Evolutionary conservation across 2,888 invertebrate genomes (phyloP).

Genomic region (Leucoma salicis): DNA sequence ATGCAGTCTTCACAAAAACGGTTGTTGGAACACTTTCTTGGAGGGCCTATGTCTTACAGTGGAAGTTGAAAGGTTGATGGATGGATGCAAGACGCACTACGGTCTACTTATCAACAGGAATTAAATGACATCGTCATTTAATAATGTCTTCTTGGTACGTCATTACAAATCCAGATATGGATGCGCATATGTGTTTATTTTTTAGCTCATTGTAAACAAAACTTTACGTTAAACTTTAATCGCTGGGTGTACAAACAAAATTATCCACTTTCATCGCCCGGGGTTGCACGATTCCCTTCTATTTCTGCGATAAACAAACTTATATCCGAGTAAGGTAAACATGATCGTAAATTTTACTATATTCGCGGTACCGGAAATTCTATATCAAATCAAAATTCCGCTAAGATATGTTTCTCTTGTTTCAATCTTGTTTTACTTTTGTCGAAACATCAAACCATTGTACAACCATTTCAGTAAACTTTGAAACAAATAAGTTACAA

Average conservation of each 20-base stretch:
- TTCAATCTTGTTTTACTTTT: slow-evolving; percentile 27
- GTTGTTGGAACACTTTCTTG: too few relatives aligned
- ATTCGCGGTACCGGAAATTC: slow-evolving; percentile 57
- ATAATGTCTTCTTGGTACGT: too few relatives aligned
- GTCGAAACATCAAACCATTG: slow-evolving; percentile 5
- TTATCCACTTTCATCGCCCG: slow-evolving; percentile 62
- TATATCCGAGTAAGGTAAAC: slow-evolving; percentile 68
- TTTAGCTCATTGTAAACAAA: slow-evolving; percentile 47
- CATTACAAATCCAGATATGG: too few relatives aligned
- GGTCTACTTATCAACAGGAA: too few relatives aligned
- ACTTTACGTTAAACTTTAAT: slow-evolving; percentile 58
- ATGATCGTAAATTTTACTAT: slow-evolving; percentile 70
- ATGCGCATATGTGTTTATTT: too few relatives aligned
- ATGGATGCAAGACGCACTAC: too few relatives aligned
- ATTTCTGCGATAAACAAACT: slow-evolving; percentile 73
- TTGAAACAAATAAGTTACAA: slow-evolving; percentile 13
- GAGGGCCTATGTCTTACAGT: too few relatives aligned
- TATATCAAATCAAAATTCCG: slow-evolving; percentile 58
- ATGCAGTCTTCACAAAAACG: too few relatives aligned
- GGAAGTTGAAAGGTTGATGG: too few relatives aligned
- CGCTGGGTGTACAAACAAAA: slow-evolving; percentile 59
- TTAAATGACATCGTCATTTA: too few relatives aligned
- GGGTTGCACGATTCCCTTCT: slow-evolving; percentile 57
- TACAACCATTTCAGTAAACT: slow-evolving; percentile 10
- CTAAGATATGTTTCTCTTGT: slow-evolving; percentile 32